Conservation (phyloP, 2,797 vertebrate species). For the Malurus splendens region DNA sequence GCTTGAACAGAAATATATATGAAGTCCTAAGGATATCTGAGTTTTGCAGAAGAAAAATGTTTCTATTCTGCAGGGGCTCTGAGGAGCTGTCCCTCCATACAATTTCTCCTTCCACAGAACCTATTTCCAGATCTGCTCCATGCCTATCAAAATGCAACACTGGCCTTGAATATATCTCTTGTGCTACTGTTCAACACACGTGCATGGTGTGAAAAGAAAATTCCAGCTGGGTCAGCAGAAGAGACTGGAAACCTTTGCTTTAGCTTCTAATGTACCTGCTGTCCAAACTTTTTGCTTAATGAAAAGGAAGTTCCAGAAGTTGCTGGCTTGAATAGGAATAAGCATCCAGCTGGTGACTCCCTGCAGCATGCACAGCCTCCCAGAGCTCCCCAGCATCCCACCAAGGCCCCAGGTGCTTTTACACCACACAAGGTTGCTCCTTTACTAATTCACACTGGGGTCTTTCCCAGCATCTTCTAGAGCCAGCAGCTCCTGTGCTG, state of each 20-base stretch:
- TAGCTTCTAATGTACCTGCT: background rate
- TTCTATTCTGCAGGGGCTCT: background rate
- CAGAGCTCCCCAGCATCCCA: background rate
- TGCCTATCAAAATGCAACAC: background rate
- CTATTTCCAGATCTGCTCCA: background rate
- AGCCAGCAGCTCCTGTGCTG: background rate
- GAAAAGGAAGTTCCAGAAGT: background rate
- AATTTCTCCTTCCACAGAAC: background rate
- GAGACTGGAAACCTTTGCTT: background rate
- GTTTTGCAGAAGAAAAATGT: background rate
- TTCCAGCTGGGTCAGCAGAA: background rate
- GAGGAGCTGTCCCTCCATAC: background rate
- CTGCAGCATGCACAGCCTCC: background rate
- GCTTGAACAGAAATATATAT: background rate
- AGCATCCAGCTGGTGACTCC: background rate
- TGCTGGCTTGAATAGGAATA: background rate
- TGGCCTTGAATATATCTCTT: background rate
- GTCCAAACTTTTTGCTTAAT: background rate
- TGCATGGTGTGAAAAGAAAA: background rate
- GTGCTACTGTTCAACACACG: background rate
- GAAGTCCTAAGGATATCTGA: background rate
- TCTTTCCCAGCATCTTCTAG: background rate
- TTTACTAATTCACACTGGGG: background rate
- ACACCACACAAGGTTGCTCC: rapidly evolving
- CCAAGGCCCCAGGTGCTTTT: background rate